Evolutionary conservation across 2,113 vertebrate genomes (phyloP), one percentile per base, ranked within the genome.

Genomic region (Chlamydotis undulata): DNA sequence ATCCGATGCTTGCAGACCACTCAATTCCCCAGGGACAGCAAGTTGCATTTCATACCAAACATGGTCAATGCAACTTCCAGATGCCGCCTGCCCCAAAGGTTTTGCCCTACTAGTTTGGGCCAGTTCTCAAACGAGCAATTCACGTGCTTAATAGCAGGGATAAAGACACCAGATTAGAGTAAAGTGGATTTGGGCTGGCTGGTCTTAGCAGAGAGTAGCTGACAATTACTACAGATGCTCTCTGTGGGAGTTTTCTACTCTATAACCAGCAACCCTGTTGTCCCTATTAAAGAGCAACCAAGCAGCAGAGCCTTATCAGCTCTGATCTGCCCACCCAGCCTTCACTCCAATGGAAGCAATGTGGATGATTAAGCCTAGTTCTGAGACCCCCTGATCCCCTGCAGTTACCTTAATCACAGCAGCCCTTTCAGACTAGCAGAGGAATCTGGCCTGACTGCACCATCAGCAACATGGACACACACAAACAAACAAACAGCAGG

Each of bases 1-100:
- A 96, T 84, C 63, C 1, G n/a, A 91, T 29, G 93, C 95, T 91
- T 11, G 50, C 82, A 83, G 93, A 73, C 75, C 93, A 85, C 78
- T 91, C 45, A 1, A 3, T 24, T 80, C 94, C 78, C 78, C n/a
- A 24, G 50, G 71, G 93, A 79, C 70, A 83, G 19, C 75, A 43
- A 85, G 87, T 4, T 82, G 67, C 78, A 77, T 93, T 97, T 96
- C 82, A 95, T 87, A 96, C 96, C 94, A 96, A 97, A 97, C 94
- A 96, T 83, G 84, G 93, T 91, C 94, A 96, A 76, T 47, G 59
- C 67, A 74, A 73, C n/a, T 88, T 94, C 93, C 96, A 95, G 93
- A 96, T 87, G 89, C 87, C 26, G 79, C 9, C 84, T 96, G 94
- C 90, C 91, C 94, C 92, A 86, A 74, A 96, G 90, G 82, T 95